These are phyloP conservation scores for Coleophora flavipennella DNA, from an alignment of 2,888 invertebrate species.

Conservation along the genomic window DNA sequence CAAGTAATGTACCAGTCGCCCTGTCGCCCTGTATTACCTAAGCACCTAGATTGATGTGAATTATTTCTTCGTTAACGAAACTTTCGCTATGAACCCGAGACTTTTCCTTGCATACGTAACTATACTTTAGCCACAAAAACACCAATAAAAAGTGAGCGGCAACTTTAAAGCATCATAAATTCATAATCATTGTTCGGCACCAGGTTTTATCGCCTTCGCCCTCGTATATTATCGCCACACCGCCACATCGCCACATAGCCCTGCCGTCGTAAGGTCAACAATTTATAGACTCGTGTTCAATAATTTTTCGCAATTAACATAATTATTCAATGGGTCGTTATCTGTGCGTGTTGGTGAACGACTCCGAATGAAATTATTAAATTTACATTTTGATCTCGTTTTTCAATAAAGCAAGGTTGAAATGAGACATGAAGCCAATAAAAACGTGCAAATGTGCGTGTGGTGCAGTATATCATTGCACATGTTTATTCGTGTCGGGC, in stretches of 20 bases:
- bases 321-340: constrained; percentile 60
- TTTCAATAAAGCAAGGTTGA: constrained; percentile 14
- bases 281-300: constrained; percentile 36
- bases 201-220: constrained; percentile 32
- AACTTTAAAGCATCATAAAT: neutral
- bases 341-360: constrained; percentile 25
- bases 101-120: no score
- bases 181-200: neutral
- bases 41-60: no score
- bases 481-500: no score
- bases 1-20: no score
- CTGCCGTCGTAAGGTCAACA: constrained; percentile 14
- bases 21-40: no score
- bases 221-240: no score
- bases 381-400: constrained; percentile 23
- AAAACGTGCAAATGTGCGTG: neutral
- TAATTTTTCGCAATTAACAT: constrained; percentile 53
- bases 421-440: constrained; percentile 2
- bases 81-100: no score
- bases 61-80: no score
- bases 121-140: no score
- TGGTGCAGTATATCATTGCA: no score
- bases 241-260: constrained; percentile 27
- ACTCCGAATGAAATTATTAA: constrained; percentile 18
- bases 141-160: neutral